phyloP scores from a whole-genome alignment of 2,888 invertebrate species.

The Sesamia inferens region DNA sequence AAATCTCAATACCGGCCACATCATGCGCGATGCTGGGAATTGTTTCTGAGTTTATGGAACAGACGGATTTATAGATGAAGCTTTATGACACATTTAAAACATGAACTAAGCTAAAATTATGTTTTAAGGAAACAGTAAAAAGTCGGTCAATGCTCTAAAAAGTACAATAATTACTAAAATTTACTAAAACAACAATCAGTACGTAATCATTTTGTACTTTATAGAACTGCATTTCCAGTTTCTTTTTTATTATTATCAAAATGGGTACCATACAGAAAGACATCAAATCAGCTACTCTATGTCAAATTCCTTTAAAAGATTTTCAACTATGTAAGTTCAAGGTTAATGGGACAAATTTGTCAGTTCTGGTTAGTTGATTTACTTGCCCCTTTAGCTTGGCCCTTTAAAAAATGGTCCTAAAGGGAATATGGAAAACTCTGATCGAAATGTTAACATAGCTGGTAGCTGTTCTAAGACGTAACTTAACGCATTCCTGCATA shows the following conservation, averaged over 20 bases:
- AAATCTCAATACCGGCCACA: slow-evolving; percentile 59
- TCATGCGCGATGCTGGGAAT: slow-evolving; percentile 44
- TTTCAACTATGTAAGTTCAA: too few species aligned
- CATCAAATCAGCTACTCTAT: too few species aligned
- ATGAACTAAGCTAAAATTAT: not conserved
- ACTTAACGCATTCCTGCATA: not conserved
- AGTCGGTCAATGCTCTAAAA: not conserved
- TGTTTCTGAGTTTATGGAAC: slow-evolving; percentile 32
- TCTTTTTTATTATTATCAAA: not conserved
- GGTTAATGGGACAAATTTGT: too few species aligned
- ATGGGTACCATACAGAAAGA: too few species aligned
- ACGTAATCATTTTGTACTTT: not conserved
- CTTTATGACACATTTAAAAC: not conserved
- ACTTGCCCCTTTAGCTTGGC: not conserved
- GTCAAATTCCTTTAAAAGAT: too few species aligned
- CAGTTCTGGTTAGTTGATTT: too few species aligned
- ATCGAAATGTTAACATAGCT: not conserved
- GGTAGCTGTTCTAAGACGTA: too few species aligned
- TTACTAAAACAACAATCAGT: not conserved
- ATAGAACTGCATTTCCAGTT: not conserved
- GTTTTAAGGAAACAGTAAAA: not conserved
- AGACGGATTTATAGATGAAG: not conserved
- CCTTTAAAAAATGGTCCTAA: not conserved
- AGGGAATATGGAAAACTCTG: not conserved
- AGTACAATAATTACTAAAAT: not conserved